Percentiles rank a stretch among this genome's conserved stretches.
These are phyloP conservation scores for Isurus oxyrinchus DNA, from an alignment of 2,113 vertebrate genomes.

Conservation along the genomic window DNA sequence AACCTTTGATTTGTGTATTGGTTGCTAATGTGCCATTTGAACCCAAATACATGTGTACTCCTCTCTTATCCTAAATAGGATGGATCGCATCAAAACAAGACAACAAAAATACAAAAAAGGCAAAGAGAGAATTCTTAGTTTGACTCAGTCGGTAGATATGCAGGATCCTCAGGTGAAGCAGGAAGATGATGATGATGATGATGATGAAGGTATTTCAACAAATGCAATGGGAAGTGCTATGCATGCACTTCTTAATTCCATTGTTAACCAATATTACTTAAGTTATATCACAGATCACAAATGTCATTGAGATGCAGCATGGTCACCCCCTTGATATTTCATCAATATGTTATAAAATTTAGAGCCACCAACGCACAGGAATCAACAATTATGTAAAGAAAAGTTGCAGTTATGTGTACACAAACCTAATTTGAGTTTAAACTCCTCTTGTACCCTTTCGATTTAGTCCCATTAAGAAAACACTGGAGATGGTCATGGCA, in stretches of 20 bases:
- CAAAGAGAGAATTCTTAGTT: conserved; percentile 88
- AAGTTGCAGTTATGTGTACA: background rate
- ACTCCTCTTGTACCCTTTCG: background rate
- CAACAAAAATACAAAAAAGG: conserved; percentile 97
- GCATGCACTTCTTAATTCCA: background rate
- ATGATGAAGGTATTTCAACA: conserved; percentile 70
- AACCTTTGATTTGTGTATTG: background rate
- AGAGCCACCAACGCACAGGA: background rate
- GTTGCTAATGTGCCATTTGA: background rate
- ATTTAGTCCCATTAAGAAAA: background rate
- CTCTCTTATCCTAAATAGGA: conserved; percentile 60
- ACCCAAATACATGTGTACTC: background rate
- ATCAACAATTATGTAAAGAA: background rate
- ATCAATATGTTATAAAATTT: background rate
- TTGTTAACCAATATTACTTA: background rate
- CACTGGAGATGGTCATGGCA: too few species aligned
- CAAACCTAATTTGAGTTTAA: background rate
- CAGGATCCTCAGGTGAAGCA: conserved; percentile 53
- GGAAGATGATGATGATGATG: conserved; percentile 69
- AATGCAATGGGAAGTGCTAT: background rate
- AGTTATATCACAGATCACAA: background rate
- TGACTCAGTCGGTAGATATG: conserved; percentile 78
- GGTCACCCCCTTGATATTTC: background rate
- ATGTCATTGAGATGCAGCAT: too few species aligned
- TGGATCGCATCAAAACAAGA: conserved; percentile 95